Base-by-base conservation (phyloP, 2,797 vertebrate species). In the Danio choprae region DNA sequence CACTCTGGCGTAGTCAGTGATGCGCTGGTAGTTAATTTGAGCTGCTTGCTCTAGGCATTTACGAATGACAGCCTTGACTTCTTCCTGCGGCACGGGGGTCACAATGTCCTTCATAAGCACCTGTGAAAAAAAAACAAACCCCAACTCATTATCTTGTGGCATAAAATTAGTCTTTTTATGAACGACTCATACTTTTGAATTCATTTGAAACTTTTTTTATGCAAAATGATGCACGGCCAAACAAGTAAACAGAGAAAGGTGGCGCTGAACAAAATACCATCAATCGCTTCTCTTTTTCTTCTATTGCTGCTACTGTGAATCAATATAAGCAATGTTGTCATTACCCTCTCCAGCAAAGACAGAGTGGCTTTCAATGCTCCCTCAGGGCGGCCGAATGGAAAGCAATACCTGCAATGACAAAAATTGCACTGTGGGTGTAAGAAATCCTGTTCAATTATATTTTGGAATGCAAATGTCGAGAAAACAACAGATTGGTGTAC, bases 71-170 rank as follows among this genome's bases (percentile, higher is more conserved):
- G 95, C 95, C 95, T 99, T 99, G 86, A 99, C 98, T 87, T 99
- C 98, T 81, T 99, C 98, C 91, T 96, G 97, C 84, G 98, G 97
- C 85, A 99, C 98, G 2, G 97, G 97, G 84, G 98, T 99, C 90
- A 97, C 98, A 84, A 99, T 99, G 91, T 99, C 98, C 93, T 99
- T 99, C 98, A 99, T 99, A 90, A 99, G 94, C 78, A 95, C 94
- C 94, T 95, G 74, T 48, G 74, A 65, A 84, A 68, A 53, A 82
- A 29, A 16, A 36, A 29, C 48, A 70, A 73, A 9, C 20, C 10
- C 1, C n/a, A 16, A 20, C 29, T 22, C 60, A 22, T 44, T 72
- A 63, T 59, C 18, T 20, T 20, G 8, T 51, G 59, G 18, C 36
- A 75, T 40, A 53, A 15, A 51, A 51, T 38, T 29, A n/a, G 41